Evolutionary conservation across 2,797 vertebrate genomes (phyloP).

Genomic region (Moxostoma hubbsi): DNA sequence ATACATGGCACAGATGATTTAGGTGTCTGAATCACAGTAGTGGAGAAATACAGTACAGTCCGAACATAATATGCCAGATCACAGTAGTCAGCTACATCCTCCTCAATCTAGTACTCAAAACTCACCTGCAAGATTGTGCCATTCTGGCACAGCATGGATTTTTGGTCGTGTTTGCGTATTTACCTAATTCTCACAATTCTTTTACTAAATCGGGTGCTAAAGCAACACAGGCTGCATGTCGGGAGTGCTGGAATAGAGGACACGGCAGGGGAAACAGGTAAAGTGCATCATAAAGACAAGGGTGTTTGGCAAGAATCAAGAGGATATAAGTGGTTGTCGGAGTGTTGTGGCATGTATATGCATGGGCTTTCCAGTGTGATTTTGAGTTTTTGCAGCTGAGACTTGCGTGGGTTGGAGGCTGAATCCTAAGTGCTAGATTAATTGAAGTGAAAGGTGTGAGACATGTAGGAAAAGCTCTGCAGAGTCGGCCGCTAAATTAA

Average conservation of each 20-base stretch:
- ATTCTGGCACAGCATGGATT: no score
- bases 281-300: conserved; percentile 17
- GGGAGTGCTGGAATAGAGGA: neutral
- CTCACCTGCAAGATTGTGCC: no score
- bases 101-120: no score
- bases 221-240: no score
- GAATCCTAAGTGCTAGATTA: conserved; percentile 39
- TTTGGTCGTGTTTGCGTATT: no score
- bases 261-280: neutral
- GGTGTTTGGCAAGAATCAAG: conserved; percentile 5
- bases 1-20: no score
- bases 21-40: no score
- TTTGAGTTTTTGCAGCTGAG: conserved; percentile 26
- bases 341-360: conserved; percentile 27
- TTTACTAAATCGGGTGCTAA: no score
- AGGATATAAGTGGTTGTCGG: conserved; percentile 42
- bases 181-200: no score
- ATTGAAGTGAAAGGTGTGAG: conserved; percentile 44
- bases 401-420: conserved; percentile 41
- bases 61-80: no score
- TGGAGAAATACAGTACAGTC: no score
- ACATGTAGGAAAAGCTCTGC: conserved; percentile 44
- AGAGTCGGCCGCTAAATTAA: conserved; percentile 44
- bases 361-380: conserved; percentile 30
- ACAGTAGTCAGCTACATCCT: no score